phyloP scores from a whole-genome alignment of 1,140 invertebrate genomes.

The Zophobas morio region DNA sequence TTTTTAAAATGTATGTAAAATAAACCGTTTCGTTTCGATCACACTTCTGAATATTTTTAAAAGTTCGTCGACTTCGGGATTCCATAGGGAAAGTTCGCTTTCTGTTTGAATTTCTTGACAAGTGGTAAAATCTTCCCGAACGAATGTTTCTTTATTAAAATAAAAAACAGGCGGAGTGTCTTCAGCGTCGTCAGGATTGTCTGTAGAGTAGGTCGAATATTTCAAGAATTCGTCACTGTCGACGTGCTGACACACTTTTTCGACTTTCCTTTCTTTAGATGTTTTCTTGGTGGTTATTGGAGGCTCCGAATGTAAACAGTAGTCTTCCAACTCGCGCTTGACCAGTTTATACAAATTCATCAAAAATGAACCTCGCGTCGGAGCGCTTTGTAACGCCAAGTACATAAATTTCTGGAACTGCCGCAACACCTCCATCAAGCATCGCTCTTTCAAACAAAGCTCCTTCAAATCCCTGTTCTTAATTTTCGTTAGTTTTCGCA shows the following conservation, averaged over 20 bases:
- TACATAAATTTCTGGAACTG: slow-evolving; percentile 70
- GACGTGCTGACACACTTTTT: background rate
- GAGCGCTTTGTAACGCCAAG: slow-evolving; percentile 65
- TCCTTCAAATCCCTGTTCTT: slow-evolving; percentile 58
- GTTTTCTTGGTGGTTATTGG: no score
- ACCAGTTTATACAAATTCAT: slow-evolving; percentile 66
- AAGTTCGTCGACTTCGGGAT: slow-evolving; percentile 58
- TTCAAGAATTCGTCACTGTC: slow-evolving; percentile 48
- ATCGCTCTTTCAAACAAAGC: slow-evolving; percentile 59
- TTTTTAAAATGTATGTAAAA: background rate
- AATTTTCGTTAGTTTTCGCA: slow-evolving; percentile 58
- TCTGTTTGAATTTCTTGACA: slow-evolving; percentile 52
- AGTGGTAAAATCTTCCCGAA: slow-evolving; percentile 62
- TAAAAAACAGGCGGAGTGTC: slow-evolving; percentile 58
- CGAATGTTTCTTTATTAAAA: slow-evolving; percentile 61
- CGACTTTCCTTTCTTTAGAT: background rate
- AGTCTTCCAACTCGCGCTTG: slow-evolving; percentile 60
- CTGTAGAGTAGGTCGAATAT: slow-evolving; percentile 7
- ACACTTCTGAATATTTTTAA: slow-evolving; percentile 37
- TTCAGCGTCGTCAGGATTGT: slow-evolving; percentile 32
- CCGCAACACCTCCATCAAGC: slow-evolving; percentile 63
- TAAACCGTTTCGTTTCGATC: background rate
- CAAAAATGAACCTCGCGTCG: slow-evolving; percentile 69
- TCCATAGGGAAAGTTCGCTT: slow-evolving; percentile 59
- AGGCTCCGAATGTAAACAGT: slow-evolving; percentile 36